Conservation (phyloP, 2,113 vertebrate species). For the Rhipidura dahli region DNA sequence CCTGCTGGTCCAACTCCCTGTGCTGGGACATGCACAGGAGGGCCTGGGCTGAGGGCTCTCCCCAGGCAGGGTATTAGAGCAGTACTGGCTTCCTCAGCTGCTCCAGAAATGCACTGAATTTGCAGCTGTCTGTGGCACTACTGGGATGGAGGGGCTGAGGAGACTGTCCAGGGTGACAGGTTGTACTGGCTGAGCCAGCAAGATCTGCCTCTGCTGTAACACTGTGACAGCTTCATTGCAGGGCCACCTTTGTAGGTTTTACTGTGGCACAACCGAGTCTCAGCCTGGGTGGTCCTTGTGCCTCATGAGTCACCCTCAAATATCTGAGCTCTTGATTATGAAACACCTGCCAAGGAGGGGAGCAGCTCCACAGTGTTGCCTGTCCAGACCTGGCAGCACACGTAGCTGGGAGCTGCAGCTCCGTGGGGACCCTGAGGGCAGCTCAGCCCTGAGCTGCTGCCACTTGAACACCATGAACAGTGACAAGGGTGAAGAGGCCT, state of each 20-base stretch:
- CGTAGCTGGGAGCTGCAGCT: neutral
- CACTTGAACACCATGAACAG: fast-evolving
- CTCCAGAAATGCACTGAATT: neutral
- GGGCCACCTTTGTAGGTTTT: neutral
- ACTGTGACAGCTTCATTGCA: neutral
- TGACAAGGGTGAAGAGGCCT: neutral
- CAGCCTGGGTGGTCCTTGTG: neutral
- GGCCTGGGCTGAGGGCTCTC: neutral
- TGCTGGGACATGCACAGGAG: neutral
- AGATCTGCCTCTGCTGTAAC: neutral
- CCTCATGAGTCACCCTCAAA: neutral
- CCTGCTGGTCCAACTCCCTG: neutral
- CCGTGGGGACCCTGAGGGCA: neutral
- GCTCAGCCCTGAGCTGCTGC: neutral
- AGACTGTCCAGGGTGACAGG: neutral
- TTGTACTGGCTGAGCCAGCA: neutral
- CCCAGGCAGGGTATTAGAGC: too few species aligned
- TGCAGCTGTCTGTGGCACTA: fast-evolving
- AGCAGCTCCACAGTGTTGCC: neutral
- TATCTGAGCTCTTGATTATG: fast-evolving
- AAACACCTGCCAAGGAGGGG: neutral
- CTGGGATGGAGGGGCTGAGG: neutral
- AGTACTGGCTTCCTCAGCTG: neutral
- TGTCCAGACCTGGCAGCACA: neutral
- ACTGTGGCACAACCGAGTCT: neutral